Evolutionary conservation across 2,113 vertebrate species (phyloP), one percentile per base, ranked within the genome.

Genomic region (Acanthochromis polyacanthus): DNA sequence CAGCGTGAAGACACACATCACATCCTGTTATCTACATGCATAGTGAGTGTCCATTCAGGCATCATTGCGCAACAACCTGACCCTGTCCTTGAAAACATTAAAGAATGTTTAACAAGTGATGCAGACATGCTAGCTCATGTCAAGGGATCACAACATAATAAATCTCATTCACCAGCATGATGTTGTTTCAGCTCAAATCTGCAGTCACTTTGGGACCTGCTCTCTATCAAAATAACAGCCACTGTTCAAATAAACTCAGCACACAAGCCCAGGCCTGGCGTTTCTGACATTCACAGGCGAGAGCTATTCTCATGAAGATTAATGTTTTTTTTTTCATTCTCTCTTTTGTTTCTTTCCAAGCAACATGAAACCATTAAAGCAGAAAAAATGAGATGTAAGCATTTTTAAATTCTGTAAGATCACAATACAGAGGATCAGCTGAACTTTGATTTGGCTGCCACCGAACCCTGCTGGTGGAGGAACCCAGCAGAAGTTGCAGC

Each of bases 171-270:
- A 91, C 68, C 77, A 78, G 75, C 80, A 69, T 65, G 63, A 70
- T 93, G 82, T 92, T 89, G 78, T 87, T 89, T 83, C 86, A 91
- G 86, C 79, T 84, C 83, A 88, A 78, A 84, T 80, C 85, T 75
- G 76, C 64, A 83, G 82, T 88, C 77, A 84, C 90, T 82, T 79
- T 79, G 81, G 73, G 80, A 91, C 84, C 77, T 90, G 83, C 73
- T 81, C 78, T 78, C 81, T 83, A 82, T 88, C 83, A 87, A 84
- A 91, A 93, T 91, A 92, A 83, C 68, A 89, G 83, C 87, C 88
- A 88, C 89, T 88, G 81, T 88, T 91, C 75, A 92, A 91, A 92
- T 92, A 87, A 91, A 91, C 70, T 72, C 52, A 69, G 61, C 30
- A 58, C 89, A 90, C 92, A 92, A 89, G 91, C 65, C 86, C 67